Conservation (phyloP, 1,140 invertebrate species). For the Arion vulgaris region DNA sequence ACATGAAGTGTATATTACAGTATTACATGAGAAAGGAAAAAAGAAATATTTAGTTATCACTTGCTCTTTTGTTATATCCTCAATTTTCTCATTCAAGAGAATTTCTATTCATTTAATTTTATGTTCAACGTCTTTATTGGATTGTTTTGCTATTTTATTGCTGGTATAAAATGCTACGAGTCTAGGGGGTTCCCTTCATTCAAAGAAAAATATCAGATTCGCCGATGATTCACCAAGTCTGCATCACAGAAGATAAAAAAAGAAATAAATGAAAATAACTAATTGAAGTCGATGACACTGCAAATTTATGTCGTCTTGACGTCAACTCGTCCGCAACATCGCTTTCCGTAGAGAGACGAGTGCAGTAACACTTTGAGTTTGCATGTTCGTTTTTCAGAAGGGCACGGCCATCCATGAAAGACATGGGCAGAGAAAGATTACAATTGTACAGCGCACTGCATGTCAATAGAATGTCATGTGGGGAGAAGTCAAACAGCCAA, state of each 20-base stretch:
- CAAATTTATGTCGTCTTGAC: not conserved
- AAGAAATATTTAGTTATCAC: no score
- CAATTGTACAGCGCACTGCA: not conserved
- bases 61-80: no score
- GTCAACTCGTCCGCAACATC: not conserved
- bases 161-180: no score
- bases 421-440: not conserved
- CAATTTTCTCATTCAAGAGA: no score
- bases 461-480: not conserved
- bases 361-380: not conserved
- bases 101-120: no score
- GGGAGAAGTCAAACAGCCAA: slow-evolving; percentile 5
- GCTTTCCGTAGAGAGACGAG: not conserved
- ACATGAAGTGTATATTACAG: no score
- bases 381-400: not conserved
- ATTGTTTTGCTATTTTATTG: no score
- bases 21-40: no score
- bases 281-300: not conserved
- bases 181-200: no score
- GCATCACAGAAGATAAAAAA: not conserved
- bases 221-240: not conserved
- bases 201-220: not conserved
- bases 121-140: no score
- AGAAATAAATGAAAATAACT: not conserved
- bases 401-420: not conserved